Evolutionary conservation across 37 sponge, comb jelly and placozoan species (phyloP).

Genomic region (Eunapius fragilis): DNA sequence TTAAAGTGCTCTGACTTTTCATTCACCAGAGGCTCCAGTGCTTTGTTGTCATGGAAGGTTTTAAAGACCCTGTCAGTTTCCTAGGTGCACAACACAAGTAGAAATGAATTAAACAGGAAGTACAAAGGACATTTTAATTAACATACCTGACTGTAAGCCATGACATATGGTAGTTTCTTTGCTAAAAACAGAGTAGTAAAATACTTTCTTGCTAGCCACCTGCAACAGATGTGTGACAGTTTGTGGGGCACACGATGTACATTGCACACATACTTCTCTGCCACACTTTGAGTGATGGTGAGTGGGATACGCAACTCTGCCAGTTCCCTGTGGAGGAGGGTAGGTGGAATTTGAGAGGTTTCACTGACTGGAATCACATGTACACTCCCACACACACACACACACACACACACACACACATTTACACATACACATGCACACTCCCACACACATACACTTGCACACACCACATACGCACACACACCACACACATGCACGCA

Average conservation of each 20-base stretch:
- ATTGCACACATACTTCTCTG: constrained; percentile 16
- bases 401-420: too few relatives aligned
- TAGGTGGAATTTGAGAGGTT: background rate
- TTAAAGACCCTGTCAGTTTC: constrained; percentile 37
- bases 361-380: too few relatives aligned
- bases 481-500: too few relatives aligned
- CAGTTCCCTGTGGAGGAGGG: constrained; percentile 27
- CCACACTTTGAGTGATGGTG: constrained; percentile 34
- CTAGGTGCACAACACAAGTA: constrained; percentile 12
- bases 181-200: constrained; percentile 45
- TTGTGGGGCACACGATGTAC: background rate
- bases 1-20: constrained; percentile 70
- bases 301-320: constrained; percentile 40
- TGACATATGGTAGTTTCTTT: constrained; percentile 33
- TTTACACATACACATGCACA: too few relatives aligned
- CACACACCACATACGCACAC: too few relatives aligned
- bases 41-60: constrained; percentile 73
- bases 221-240: background rate
- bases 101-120: too few relatives aligned
- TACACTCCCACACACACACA: too few relatives aligned
- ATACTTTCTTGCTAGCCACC: constrained; percentile 45
- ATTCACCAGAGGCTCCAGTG: constrained; percentile 64
- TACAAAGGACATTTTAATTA: background rate
- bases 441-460: too few relatives aligned
- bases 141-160: constrained; percentile 41